These are phyloP conservation scores for Molossus alvarezi DNA, from an alignment of 2,797 vertebrate genomes.

Conservation along the genomic window DNA sequence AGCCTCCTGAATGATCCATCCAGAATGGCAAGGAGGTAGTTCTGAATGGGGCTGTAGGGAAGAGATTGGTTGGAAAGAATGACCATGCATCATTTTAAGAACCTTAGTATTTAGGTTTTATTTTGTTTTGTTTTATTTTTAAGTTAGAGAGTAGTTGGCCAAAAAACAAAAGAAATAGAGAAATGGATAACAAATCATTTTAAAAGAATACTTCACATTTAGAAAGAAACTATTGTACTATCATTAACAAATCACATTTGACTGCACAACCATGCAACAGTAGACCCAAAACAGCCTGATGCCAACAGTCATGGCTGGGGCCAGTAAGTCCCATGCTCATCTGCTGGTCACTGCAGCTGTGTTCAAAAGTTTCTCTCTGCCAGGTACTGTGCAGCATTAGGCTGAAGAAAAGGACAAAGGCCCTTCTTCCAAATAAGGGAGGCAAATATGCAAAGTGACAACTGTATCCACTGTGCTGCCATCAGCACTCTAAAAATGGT, in stretches of 20 bases:
- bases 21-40: background rate
- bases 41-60: background rate
- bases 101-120: background rate
- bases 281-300: background rate
- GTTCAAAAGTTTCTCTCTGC: background rate
- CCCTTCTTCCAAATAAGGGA: background rate
- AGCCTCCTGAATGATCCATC: background rate
- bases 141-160: background rate
- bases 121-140: background rate
- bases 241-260: conserved; percentile 29
- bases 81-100: background rate
- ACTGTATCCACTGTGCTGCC: no score
- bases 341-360: background rate
- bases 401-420: background rate
- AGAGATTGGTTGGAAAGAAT: conserved; percentile 17
- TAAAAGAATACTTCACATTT: conserved; percentile 14
- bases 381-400: background rate
- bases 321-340: background rate
- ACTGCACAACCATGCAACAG: background rate
- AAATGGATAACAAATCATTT: conserved; percentile 35
- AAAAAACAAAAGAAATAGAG: conserved; percentile 38
- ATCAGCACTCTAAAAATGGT: background rate
- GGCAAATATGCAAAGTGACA: background rate
- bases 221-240: conserved; percentile 1
- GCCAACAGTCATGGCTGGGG: background rate